Base-by-base conservation (phyloP, 2,888 invertebrate species). In the Eudemis profundana region DNA sequence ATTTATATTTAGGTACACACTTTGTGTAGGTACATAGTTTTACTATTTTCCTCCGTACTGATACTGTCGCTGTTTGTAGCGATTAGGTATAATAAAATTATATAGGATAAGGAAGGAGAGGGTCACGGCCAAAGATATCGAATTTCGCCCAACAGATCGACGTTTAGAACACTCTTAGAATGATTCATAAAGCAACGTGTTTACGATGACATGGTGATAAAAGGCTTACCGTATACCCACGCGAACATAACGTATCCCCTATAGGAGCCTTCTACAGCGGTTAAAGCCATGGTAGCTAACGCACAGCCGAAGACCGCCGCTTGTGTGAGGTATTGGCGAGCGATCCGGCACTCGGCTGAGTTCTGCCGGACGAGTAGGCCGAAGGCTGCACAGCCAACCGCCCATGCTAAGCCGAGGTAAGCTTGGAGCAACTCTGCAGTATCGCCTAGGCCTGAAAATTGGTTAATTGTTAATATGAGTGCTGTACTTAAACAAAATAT, bases 351-450 rank as follows among this genome's bases (percentile, higher is more conserved):
- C 81, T 97, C 97, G 14, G 95, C 95, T 46, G 95, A 96, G 79
- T 96, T 96, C 80, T 96, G 95, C 2, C 97, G 94, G n/a, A 97
- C 96, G 56, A 97, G 92, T 62, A 96, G 93, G 33, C 97, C 97
- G 79, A 97, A 97, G 0, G 95, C 95, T 3, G 95, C 94, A 77
- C 96, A 96, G 1, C 97, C 97, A 0, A 96, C 93, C 0, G 96
- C 95, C 95, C 97, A 97, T 0, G 96, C 97, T 4, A 97, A 85
- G 2, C 97, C 97, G 50, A 97, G 92, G 83, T 96, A 96, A 49
- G 95, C 94, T 83, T 96, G 96, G 29, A 96, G 90, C 19, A 94
- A 84, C 61, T 95, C 93, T 10, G 94, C 93, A 14, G 94, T 94
- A 66, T 94, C 94, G 0, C 94, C 93, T 29, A 94, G 81, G 66